A percentile compares a stretch with the other conserved stretches of the same genome.
Conservation (phyloP, 1,140 invertebrate genomes). For the Vanessa tameamea region DNA sequence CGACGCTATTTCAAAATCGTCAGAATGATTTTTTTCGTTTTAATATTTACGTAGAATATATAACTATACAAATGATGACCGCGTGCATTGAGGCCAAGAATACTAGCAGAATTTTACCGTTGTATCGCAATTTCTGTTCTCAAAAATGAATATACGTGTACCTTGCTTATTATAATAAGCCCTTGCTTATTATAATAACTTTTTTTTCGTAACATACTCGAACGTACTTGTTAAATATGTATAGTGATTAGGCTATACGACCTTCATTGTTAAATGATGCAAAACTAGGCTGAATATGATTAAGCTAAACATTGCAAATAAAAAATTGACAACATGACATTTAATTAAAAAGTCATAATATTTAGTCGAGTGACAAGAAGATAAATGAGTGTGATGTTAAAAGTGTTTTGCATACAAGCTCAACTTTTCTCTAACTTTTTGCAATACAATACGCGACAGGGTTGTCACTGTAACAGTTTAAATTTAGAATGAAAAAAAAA, state of each 20-base stretch:
- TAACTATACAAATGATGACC: too few relatives aligned
- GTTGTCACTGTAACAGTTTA: not conserved
- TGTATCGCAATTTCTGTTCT: too few relatives aligned
- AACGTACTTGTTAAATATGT: not conserved
- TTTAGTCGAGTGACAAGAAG: slow-evolving; percentile 20
- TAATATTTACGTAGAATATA: not conserved
- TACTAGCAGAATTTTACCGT: too few relatives aligned
- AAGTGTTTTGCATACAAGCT: slow-evolving; percentile 31
- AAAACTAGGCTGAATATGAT: slow-evolving; percentile 8
- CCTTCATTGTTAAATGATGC: not conserved
- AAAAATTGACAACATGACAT: slow-evolving; percentile 15
- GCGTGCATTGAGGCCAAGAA: too few relatives aligned
- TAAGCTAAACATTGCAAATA: not conserved
- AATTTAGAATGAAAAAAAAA: too few relatives aligned
- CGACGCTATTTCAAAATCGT: not conserved
- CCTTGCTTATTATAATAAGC: too few relatives aligned
- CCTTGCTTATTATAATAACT: too few relatives aligned
- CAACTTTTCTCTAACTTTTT: slow-evolving; percentile 33
- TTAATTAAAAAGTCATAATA: slow-evolving; percentile 29
- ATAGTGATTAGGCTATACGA: not conserved
- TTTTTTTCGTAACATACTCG: too few relatives aligned
- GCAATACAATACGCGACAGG: slow-evolving; percentile 17
- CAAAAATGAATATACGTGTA: too few relatives aligned
- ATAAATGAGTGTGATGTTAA: slow-evolving; percentile 32
- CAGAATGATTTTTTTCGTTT: not conserved